phyloP scores from a whole-genome alignment of 2,888 invertebrate species.

The Ecdyonurus torrentis region DNA sequence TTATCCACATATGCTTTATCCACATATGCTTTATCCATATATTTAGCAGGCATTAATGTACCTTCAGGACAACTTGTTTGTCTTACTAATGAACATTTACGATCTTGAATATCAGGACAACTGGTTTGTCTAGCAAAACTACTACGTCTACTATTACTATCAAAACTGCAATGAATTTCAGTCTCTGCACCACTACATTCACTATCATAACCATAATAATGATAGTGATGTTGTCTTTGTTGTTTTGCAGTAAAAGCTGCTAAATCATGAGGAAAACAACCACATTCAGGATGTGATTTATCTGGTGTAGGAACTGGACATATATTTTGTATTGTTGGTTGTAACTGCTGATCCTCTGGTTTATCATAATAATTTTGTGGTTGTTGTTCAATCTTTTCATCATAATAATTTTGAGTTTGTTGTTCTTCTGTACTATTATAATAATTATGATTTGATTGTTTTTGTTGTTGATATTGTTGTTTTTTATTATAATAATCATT shows the following conservation, averaged over 20 bases:
- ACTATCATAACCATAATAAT: slow-evolving; percentile 36
- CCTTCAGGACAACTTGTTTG: neutral
- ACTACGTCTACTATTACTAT: slow-evolving; percentile 16
- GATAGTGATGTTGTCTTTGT: slow-evolving; percentile 19
- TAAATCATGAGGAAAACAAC: neutral
- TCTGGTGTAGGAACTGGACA: neutral
- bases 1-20: neutral
- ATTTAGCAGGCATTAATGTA: neutral
- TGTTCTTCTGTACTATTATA: too few species aligned
- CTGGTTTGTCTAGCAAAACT: neutral
- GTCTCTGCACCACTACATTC: slow-evolving; percentile 34
- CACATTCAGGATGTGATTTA: neutral
- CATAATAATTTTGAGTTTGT: too few species aligned
- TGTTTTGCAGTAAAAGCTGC: neutral
- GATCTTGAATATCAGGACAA: neutral
- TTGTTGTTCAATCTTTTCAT: too few species aligned
- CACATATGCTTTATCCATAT: slow-evolving; percentile 5
- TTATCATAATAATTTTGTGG: too few species aligned
- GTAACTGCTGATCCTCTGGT: too few species aligned
- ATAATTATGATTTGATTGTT: too few species aligned
- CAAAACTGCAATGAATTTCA: slow-evolving; percentile 30
- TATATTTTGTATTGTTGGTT: neutral
- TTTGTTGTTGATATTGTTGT: too few species aligned
- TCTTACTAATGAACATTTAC: neutral
- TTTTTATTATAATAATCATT: too few species aligned